Evolutionary conservation across 2,888 invertebrate species (phyloP), one percentile per base, ranked within the genome.

Genomic region (Elysia crispata): DNA sequence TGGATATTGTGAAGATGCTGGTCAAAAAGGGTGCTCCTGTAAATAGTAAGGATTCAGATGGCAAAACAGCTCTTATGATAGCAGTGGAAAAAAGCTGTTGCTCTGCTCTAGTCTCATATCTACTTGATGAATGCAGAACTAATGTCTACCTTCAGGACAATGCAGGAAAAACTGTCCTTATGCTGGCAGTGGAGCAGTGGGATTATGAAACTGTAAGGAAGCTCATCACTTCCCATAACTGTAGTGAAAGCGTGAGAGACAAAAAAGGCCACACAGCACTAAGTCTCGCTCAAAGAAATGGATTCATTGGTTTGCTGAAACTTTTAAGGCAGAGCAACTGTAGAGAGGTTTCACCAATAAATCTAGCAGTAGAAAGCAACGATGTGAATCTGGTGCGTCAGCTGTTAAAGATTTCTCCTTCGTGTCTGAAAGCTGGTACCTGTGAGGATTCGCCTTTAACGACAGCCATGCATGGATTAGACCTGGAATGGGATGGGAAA

Each of bases 41-140:
- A 62, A 57, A 77, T 25, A 23, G 41, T n/a, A 20, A 70, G 23
- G 62, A 8, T 33, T 28, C 60, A 25, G 20, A n/a, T n/a, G 77
- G 77, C 28, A 33, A 72, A 25, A 77, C 77, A 50, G 70, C 77
- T 23, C 70, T 77, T 18, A 62, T 77, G 33, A n/a, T 57, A 41
- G 77, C 70, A 0, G 28, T 62, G 72, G 62, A 62, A 18, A 72
- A 60, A 6, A 62, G 70, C 18, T 77, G 77, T 33, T 70, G 28
- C 41, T 13, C 60, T 15, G 25, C 69, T 8, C 3, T 77, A 0
- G 49, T 77, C 20, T 62, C 62, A 20, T 77, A 50, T 72, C 78
- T 78, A 3, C 28, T 30, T 20, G 1, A 60, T 28, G n/a, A 33
- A 11, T 49, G 28, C 50, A 8, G 1, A 23, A 30, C 64, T 11